Percentiles rank a stretch among this genome's conserved stretches.
phyloP scores from a whole-genome alignment of 92 coral and sea anemone species.

The Palythoa heliodiscus region DNA sequence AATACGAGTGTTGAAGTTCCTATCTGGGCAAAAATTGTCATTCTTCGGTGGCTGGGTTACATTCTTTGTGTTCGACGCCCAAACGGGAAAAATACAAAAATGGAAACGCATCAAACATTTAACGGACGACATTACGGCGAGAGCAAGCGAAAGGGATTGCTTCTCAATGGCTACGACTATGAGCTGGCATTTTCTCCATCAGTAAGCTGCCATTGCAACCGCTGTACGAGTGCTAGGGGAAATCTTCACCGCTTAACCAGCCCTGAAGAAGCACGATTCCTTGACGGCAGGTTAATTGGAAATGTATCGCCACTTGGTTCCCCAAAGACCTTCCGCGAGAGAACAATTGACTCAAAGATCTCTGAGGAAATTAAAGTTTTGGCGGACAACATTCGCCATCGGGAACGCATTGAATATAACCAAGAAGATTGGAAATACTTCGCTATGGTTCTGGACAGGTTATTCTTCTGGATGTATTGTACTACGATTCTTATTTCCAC shows the following conservation, averaged over 20 bases:
- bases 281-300: conserved; percentile 70
- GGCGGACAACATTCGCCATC: conserved; percentile 81
- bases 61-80: conserved; percentile 83
- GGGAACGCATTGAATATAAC: conserved; percentile 77
- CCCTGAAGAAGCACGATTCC: conserved; percentile 74
- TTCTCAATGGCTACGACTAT: conserved; percentile 75
- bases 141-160: conserved; percentile 55
- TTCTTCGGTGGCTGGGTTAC: conserved; percentile 88
- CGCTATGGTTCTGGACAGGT: conserved; percentile 96
- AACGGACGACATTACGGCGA: conserved; percentile 57
- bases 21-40: conserved; percentile 82
- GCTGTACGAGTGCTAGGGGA: conserved; percentile 77
- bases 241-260: conserved; percentile 55
- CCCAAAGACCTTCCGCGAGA: conserved; percentile 60
- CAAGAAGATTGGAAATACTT: conserved; percentile 95
- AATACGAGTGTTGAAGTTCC: conserved; percentile 79
- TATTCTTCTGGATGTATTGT: conserved; percentile 89
- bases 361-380: conserved; percentile 82
- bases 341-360: conserved; percentile 62
- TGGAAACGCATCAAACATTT: conserved; percentile 58
- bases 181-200: conserved; percentile 80
- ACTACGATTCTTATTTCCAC: conserved; percentile 87
- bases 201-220: conserved; percentile 82
- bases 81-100: conserved; percentile 51
- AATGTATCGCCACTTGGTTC: conserved; percentile 77